Base-by-base conservation (phyloP, 1,140 invertebrate genomes). In the Ceratosolen solmsi region DNA sequence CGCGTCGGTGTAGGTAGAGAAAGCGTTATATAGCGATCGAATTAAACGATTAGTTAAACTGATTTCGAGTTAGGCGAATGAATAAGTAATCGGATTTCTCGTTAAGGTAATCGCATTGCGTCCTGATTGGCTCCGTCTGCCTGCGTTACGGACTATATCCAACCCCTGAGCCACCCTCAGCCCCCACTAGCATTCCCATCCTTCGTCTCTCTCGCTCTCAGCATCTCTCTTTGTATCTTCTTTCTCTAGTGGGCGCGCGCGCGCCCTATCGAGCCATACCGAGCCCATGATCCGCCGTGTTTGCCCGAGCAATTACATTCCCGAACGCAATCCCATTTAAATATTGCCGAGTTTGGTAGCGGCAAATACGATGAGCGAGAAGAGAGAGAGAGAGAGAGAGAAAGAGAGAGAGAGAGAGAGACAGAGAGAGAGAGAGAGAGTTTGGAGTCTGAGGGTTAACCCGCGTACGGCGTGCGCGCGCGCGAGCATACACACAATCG, bases 21-120 rank as follows among this genome's bases (percentile, higher is more conserved):
- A 60, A 79, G 68, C 41, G 70, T 76, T 74, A 80, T 73, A 83
- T 77, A 84, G 83, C 83, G 87, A 85, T 87, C 89, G 89, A 91
- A 91, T 91, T 91, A 91, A 91, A 90, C 90, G 90, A 91, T 91
- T 91, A 91, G 90, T 91, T 91, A 91, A 91, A 91, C 90, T 91
- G 90, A 91, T 91, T 91, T 91, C 89, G 86, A 91, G 90, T 90
- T 90, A 90, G 89, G 89, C 87, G 89, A 91, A 91, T 91, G 90
- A 91, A 91, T 91, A 91, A 91, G 90, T 91, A 91, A 91, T 91
- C 89, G 89, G 89, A 91, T 91, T 91, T 89, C 89, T 90, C 89
- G 90, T 91, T 91, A 91, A 91, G 89, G 87, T 91, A 91, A 91
- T 91, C 90, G 89, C 88, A 91, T 91, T 91, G 89, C 87, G 86